These are phyloP conservation scores for Eilema sororculum DNA, from an alignment of 2,888 invertebrate species.

Conservation along the genomic window DNA sequence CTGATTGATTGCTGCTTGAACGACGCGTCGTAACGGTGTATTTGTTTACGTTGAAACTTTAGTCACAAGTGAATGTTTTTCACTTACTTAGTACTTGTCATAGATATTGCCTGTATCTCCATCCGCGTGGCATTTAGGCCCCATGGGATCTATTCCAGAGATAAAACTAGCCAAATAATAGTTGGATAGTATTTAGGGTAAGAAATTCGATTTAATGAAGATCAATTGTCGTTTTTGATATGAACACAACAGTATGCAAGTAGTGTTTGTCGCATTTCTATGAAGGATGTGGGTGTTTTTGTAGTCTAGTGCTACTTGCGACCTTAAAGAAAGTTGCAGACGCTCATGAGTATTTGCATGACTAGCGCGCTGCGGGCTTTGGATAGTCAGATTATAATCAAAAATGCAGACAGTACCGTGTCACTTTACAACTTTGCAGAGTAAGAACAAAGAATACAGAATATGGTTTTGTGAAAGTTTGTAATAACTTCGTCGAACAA, in stretches of 20 bases:
- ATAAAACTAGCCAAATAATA: too few relatives aligned
- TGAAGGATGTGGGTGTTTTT: background rate
- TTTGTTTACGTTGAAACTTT: background rate
- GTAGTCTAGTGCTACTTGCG: background rate
- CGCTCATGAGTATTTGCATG: background rate
- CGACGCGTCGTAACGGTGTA: background rate
- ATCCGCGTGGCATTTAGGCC: too few relatives aligned
- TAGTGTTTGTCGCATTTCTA: background rate
- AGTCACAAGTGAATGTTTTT: background rate
- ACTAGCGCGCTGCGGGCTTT: background rate
- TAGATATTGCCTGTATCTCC: background rate
- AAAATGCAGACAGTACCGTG: background rate
- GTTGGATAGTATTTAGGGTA: too few relatives aligned
- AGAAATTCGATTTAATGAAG: too few relatives aligned
- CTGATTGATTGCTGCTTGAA: constrained; percentile 23
- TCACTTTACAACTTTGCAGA: constrained; percentile 4
- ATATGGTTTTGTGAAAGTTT: background rate
- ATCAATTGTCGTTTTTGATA: background rate
- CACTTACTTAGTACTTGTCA: background rate
- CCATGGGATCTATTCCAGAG: too few relatives aligned
- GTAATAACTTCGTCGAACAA: background rate
- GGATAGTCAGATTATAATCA: constrained; percentile 4
- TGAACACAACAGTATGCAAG: background rate
- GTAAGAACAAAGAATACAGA: constrained; percentile 1
- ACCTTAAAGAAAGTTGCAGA: background rate